Evolutionary conservation across 2,113 vertebrate genomes (phyloP).

Genomic region (Callopanchax toddi): DNA sequence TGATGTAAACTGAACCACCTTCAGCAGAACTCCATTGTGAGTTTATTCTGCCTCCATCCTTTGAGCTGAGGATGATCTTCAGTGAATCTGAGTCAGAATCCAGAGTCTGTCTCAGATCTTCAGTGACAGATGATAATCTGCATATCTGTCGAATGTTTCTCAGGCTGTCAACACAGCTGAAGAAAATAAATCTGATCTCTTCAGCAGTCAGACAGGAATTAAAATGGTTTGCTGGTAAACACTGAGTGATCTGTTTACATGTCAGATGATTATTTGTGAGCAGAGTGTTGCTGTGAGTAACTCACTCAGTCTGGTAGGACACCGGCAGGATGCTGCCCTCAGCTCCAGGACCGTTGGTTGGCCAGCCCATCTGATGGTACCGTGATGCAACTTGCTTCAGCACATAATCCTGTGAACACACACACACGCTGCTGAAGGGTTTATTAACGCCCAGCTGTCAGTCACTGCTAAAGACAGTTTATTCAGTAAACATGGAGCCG

Average conservation of each 20-base stretch:
- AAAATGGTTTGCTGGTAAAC: not conserved
- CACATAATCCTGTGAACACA: conserved; percentile 87
- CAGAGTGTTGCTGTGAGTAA: not conserved
- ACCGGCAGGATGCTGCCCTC: conserved; percentile 88
- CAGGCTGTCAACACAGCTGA: not conserved
- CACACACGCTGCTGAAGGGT: not conserved
- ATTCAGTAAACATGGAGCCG: not conserved
- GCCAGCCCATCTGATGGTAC: conserved; percentile 96
- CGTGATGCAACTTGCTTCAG: conserved; percentile 92
- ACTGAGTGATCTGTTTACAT: too few species aligned
- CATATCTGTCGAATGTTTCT: not conserved
- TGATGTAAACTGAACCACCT: not conserved
- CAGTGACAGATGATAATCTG: not conserved
- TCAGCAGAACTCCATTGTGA: too few species aligned
- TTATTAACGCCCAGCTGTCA: conserved; percentile 2
- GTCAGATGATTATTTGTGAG: too few species aligned
- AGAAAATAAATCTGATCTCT: not conserved
- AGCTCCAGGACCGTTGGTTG: conserved; percentile 73
- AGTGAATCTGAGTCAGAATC: not conserved
- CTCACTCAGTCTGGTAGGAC: conserved; percentile 93
- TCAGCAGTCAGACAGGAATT: not conserved
- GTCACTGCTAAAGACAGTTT: conserved; percentile 8
- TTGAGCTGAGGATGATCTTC: not conserved
- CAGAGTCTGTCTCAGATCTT: not conserved
- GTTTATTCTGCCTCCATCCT: not conserved